phyloP scores from a whole-genome alignment of 2,113 vertebrate genomes.

The Elgaria multicarinata region DNA sequence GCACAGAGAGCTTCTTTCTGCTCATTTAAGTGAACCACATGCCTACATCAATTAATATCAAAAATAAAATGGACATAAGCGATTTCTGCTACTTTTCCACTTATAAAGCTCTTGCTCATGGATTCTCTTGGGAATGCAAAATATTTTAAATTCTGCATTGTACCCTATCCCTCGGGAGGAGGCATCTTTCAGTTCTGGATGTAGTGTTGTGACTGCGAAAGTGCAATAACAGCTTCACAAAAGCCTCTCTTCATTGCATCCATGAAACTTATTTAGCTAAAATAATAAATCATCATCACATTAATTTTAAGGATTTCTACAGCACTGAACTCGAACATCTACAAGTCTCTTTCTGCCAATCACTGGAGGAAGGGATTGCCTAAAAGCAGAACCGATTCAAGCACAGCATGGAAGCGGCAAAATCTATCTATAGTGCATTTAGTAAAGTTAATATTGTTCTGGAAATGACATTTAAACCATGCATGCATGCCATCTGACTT shows the following conservation, averaged over 20 bases:
- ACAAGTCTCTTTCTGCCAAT: slow-evolving; percentile 58
- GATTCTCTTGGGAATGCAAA: slow-evolving; percentile 51
- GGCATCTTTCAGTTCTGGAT: slow-evolving; percentile 55
- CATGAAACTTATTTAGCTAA: slow-evolving; percentile 68
- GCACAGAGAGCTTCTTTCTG: slow-evolving; percentile 20
- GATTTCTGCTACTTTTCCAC: slow-evolving; percentile 41
- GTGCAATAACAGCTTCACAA: slow-evolving; percentile 40
- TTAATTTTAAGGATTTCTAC: slow-evolving; percentile 22
- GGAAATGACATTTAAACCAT: slow-evolving; percentile 47
- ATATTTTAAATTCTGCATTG: slow-evolving; percentile 59
- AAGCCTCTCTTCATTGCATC: slow-evolving; percentile 41
- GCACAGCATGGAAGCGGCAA: slow-evolving; percentile 53
- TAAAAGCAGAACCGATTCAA: slow-evolving; percentile 56
- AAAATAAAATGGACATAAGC: not conserved
- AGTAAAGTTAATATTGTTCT: slow-evolving; percentile 33
- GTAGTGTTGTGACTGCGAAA: slow-evolving; percentile 20
- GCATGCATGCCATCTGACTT: not conserved
- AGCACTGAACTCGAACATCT: slow-evolving; percentile 45
- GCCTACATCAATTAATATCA: slow-evolving; percentile 4
- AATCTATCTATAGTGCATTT: slow-evolving; percentile 38
- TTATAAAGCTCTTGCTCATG: slow-evolving; percentile 39
- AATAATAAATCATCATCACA: slow-evolving; percentile 57
- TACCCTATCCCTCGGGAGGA: slow-evolving; percentile 41
- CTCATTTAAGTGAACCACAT: slow-evolving; percentile 15
- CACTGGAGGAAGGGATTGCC: slow-evolving; percentile 50